phyloP scores from a whole-genome alignment of 1,140 invertebrate genomes.

The Papilio aristodemus region DNA sequence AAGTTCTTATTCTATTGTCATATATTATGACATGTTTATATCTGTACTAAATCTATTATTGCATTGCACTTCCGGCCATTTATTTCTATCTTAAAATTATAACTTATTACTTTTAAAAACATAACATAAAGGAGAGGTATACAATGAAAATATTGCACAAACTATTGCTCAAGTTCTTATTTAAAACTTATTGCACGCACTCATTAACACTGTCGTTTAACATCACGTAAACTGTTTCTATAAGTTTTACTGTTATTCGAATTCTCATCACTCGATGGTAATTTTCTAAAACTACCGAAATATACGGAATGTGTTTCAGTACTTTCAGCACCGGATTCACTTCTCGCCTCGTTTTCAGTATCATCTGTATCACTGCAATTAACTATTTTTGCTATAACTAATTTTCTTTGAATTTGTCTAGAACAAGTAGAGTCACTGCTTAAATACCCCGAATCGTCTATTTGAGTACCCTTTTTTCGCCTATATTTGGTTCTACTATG shows the following conservation, averaged over 20 bases:
- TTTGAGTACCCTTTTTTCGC: constrained; percentile 61
- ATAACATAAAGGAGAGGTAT: constrained; percentile 5
- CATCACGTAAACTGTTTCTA: constrained; percentile 52
- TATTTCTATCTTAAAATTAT: constrained; percentile 30
- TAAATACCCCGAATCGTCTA: constrained; percentile 86
- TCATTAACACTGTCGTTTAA: constrained; percentile 38
- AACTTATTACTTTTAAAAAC: constrained; percentile 7
- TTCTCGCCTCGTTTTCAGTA: constrained; percentile 88
- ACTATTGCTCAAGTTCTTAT: constrained; percentile 21
- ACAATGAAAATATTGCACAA: constrained; percentile 36
- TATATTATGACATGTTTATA: not conserved
- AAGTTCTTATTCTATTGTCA: constrained; percentile 16
- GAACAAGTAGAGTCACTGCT: constrained; percentile 87
- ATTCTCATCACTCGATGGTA: constrained; percentile 47
- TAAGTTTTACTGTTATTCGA: constrained; percentile 47
- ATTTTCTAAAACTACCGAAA: constrained; percentile 82
- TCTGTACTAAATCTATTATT: constrained; percentile 60
- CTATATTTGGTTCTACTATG: constrained; percentile 51
- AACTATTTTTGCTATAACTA: constrained; percentile 66
- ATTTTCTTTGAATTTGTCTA: constrained; percentile 63
- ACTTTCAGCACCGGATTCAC: constrained; percentile 91
- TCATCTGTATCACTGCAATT: constrained; percentile 85
- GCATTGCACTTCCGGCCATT: constrained; percentile 75
- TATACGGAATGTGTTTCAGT: constrained; percentile 91
- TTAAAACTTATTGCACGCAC: constrained; percentile 8